phyloP scores from a whole-genome alignment of 2,113 vertebrate species.

The Bos indicus region DNA sequence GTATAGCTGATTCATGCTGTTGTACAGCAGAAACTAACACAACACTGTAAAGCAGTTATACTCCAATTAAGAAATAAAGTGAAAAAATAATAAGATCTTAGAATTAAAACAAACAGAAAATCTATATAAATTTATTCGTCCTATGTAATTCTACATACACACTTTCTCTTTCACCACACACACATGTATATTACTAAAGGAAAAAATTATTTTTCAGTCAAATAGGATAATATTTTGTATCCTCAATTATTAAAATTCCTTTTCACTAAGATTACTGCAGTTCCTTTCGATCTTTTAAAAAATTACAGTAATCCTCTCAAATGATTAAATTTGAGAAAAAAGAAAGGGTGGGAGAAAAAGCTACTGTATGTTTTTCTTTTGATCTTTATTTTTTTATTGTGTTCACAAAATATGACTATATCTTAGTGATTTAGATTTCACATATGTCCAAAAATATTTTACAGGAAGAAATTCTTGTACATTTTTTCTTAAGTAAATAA shows the following conservation, averaged over 20 bases:
- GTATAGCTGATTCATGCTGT: not conserved
- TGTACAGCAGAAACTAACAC: not conserved
- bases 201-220: constrained; percentile 19
- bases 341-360: not conserved
- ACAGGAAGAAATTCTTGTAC: not conserved
- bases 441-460: not conserved
- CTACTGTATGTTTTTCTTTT: not conserved
- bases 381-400: not conserved
- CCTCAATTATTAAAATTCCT: constrained; percentile 12
- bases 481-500: not conserved
- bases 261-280: not conserved
- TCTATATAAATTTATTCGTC: not conserved
- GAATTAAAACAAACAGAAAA: not conserved
- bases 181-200: not conserved
- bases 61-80: not conserved
- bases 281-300: not conserved
- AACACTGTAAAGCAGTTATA: not conserved
- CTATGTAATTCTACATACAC: not conserved
- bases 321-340: not conserved
- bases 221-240: not conserved
- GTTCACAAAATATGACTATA: not conserved
- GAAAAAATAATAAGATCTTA: not conserved
- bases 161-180: not conserved
- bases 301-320: not conserved
- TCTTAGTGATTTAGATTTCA: not conserved